Evolutionary conservation across 53 echinoderm and acorn worm genomes (phyloP), one percentile per base, ranked within the genome.

Genomic region (Holothuria leucospilota): DNA sequence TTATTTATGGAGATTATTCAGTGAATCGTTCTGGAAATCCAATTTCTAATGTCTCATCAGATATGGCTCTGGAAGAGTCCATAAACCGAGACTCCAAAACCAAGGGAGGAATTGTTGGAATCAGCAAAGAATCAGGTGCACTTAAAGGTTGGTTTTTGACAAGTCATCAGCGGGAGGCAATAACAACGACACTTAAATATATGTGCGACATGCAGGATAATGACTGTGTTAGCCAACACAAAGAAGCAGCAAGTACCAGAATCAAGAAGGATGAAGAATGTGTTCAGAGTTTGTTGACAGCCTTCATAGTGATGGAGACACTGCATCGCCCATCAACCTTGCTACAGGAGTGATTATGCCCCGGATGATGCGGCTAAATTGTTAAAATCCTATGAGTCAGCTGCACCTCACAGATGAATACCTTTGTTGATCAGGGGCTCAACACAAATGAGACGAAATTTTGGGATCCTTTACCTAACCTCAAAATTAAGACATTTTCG

Each of bases 51-150:
- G 87, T 79, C 8, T 87, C 63, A 34, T 2, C 2, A 34, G 3
- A 34, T 34, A 34, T 34, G 34, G 34, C 34, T 34, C 1, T 34
- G 34, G 34, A 34, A 34, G 2, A 34, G 34, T 34, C 34, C 18
- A 67, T 87, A 30, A 87, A 87, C 23, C 80, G 62, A 14, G 87
- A 87, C 39, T 64, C 67, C 11, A 80, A 80, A 49, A 87, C 63
- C 23, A 79, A 26, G 4, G 87, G 34, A 34, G 34, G 3, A 34
- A 34, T 34, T 34, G 34, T 34, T 34, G 34, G 3, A 34, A 34
- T 34, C 3, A 34, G 34, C 34, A 34, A 34, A 34, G 34, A 34
- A 34, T 3, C 34, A 34, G 2, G 34, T 56, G 15, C 5, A 56
- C n/a, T n/a, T n/a, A n/a, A n/a, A n/a, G n/a, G n/a, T n/a, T n/a